Conservation (phyloP, 2,113 vertebrate genomes). For the Coryphaenoides rupestris region DNA sequence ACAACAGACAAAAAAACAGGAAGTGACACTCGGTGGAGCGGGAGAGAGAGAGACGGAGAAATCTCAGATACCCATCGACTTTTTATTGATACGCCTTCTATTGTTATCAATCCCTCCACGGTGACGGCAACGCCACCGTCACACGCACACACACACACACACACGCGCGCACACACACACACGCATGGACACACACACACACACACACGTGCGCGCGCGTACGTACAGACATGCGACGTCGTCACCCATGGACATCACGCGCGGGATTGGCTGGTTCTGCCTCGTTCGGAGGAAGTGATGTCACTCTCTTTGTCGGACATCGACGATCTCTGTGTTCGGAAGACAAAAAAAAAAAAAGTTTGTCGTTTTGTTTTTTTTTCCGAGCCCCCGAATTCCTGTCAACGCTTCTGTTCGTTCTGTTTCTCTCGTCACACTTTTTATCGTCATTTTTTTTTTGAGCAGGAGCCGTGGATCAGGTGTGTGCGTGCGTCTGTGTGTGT, state of each 20-base stretch:
- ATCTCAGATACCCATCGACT: constrained; percentile 69
- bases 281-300: constrained; percentile 65
- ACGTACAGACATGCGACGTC: constrained; percentile 10
- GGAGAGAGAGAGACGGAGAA: constrained; percentile 35
- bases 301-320: constrained; percentile 68
- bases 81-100: constrained; percentile 71
- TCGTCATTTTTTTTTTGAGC: constrained; percentile 64
- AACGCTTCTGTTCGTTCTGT: constrained; percentile 51
- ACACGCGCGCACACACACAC: not conserved
- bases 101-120: constrained; percentile 65
- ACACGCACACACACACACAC: not conserved
- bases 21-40: constrained; percentile 59
- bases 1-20: constrained; percentile 33
- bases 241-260: constrained; percentile 64
- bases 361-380: constrained; percentile 39
- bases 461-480: constrained; percentile 22
- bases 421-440: constrained; percentile 65
- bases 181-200: not conserved
- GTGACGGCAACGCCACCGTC: constrained; percentile 25
- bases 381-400: constrained; percentile 42
- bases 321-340: constrained; percentile 57
- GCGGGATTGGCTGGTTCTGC: constrained; percentile 69
- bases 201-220: not conserved
- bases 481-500: too few species aligned
- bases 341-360: too few species aligned